These are phyloP conservation scores for Chrysochloris asiatica DNA, from an alignment of 2,113 vertebrate genomes.

Conservation along the genomic window DNA sequence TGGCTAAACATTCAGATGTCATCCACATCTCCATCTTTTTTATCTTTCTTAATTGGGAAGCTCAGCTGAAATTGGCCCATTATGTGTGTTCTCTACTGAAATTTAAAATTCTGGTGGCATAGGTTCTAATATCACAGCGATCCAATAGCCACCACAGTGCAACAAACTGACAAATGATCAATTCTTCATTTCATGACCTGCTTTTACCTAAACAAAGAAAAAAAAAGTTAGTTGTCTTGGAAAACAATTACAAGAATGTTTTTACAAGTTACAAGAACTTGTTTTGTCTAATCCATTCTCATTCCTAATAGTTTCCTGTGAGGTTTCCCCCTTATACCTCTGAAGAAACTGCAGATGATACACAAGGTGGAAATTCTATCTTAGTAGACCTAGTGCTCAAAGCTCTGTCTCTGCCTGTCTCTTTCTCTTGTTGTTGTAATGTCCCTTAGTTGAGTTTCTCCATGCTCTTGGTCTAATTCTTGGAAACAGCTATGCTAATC, in stretches of 20 bases:
- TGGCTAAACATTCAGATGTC: too few relatives aligned
- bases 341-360: neutral
- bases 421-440: neutral
- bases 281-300: neutral
- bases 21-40: too few relatives aligned
- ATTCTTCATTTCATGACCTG: neutral
- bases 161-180: too few relatives aligned
- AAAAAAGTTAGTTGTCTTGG: neutral
- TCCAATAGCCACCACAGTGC: too few relatives aligned
- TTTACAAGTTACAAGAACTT: too few relatives aligned
- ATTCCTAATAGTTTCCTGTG: neutral
- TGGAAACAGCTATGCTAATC: too few relatives aligned
- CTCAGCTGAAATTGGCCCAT: too few relatives aligned
- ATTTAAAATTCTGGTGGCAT: too few relatives aligned
- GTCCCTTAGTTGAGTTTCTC: neutral
- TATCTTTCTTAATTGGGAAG: too few relatives aligned
- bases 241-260: neutral
- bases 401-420: neutral
- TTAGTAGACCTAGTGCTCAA: rapidly evolving
- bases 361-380: too few relatives aligned
- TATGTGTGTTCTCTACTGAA: too few relatives aligned
- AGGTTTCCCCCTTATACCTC: neutral
- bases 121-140: too few relatives aligned
- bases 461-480: neutral
- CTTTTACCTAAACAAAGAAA: neutral